Evolutionary conservation across 30 jellyfish, hydroid and myxozoan genomes (phyloP).

Genomic region (Hydractinia echinata): DNA sequence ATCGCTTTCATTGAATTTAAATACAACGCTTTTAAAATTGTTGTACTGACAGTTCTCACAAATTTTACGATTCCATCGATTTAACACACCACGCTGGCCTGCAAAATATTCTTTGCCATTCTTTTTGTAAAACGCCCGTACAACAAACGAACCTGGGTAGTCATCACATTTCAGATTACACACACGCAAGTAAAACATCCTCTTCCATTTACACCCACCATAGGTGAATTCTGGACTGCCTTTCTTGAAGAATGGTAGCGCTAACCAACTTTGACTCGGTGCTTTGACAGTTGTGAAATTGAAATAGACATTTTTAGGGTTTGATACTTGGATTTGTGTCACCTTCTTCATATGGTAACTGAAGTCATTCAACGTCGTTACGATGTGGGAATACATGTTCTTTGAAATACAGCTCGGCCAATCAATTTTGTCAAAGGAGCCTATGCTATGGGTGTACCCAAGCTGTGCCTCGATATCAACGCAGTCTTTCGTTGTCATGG

Average conservation of each 20-base stretch:
- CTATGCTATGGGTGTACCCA: conserved; percentile 30
- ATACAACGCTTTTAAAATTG: neutral
- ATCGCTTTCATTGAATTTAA: too few species aligned
- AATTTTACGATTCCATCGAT: conserved; percentile 25
- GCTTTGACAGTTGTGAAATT: too few species aligned
- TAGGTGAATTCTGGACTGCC: too few species aligned
- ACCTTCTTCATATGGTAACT: neutral
- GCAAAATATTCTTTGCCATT: neutral
- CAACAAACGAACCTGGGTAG: conserved; percentile 27
- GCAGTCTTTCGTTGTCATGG: conserved; percentile 22
- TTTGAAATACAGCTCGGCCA: neutral
- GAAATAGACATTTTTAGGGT: too few species aligned
- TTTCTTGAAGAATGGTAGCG: too few species aligned
- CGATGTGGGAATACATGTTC: neutral
- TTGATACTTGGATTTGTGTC: too few species aligned
- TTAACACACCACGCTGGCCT: conserved; percentile 10
- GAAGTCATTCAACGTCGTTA: neutral
- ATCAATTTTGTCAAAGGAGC: conserved; percentile 19
- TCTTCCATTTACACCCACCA: too few species aligned
- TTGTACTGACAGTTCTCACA: conserved; percentile 21
- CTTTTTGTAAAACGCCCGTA: conserved; percentile 1
- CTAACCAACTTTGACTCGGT: too few species aligned
- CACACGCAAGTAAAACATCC: too few species aligned
- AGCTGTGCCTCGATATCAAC: conserved; percentile 36
- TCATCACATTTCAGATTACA: neutral